Evolutionary conservation across 2,888 invertebrate genomes (phyloP).

Genomic region (Andrena minutula): DNA sequence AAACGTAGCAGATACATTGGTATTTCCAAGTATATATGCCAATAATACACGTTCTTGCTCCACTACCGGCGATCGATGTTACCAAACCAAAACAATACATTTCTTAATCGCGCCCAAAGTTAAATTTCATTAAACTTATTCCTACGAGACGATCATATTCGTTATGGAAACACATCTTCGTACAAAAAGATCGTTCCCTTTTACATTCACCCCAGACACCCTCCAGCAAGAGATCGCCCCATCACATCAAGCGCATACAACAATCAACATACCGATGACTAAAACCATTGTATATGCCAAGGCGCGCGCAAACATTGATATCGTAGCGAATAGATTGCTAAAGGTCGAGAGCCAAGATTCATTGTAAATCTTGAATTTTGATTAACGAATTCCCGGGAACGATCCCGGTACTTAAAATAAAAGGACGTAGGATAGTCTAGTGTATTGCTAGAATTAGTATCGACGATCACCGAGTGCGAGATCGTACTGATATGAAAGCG

Average conservation of each 20-base stretch:
- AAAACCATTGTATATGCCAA: conserved; percentile 67
- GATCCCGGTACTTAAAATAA: conserved; percentile 42
- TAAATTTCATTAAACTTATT: conserved; percentile 24
- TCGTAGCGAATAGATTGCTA: conserved; percentile 55
- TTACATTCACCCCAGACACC: conserved; percentile 19
- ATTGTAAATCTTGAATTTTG: conserved; percentile 65
- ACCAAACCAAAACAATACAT: conserved; percentile 26
- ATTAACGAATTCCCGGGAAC: conserved; percentile 42
- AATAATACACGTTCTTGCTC: conserved; percentile 21
- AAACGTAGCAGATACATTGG: conserved; percentile 22
- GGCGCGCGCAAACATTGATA: conserved; percentile 35
- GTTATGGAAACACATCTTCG: conserved; percentile 16
- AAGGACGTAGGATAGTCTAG: conserved; percentile 56
- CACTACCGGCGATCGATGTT: conserved; percentile 24
- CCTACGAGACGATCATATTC: conserved; percentile 18
- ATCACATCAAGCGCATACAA: conserved; percentile 55
- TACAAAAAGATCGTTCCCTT: conserved; percentile 28
- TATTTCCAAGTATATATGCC: conserved; percentile 22
- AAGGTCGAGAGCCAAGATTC: conserved; percentile 53
- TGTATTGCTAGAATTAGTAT: conserved; percentile 64
- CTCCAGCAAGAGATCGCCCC: conserved; percentile 42
- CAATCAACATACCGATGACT: conserved; percentile 64
- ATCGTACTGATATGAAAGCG: conserved; percentile 62
- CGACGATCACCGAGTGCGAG: conserved; percentile 52
- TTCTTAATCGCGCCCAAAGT: conserved; percentile 16